Evolutionary conservation across 2,113 vertebrate species (phyloP).

Genomic region (Cacatua alba): DNA sequence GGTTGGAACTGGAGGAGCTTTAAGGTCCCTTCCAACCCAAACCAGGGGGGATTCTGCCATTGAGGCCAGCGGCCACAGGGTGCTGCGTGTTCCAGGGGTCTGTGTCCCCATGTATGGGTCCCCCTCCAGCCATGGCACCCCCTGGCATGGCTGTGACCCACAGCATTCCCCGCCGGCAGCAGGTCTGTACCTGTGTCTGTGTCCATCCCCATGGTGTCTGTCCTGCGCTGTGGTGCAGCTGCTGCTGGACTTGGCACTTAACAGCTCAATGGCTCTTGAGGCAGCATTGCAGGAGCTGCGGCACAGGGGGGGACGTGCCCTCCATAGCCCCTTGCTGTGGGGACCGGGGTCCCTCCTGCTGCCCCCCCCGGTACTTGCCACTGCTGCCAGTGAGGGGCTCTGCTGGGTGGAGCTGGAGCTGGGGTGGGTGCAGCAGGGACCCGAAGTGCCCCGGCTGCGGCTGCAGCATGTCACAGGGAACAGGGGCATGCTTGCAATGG

Average conservation of each 20-base stretch:
- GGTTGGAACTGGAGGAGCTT: too few species aligned
- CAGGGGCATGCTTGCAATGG: too few species aligned
- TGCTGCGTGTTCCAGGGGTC: background rate
- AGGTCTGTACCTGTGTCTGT: too few species aligned
- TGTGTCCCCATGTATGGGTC: background rate
- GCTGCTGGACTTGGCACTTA: background rate
- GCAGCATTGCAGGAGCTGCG: background rate
- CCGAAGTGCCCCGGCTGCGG: fast-evolving
- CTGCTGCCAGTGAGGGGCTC: too few species aligned
- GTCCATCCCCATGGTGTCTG: too few species aligned
- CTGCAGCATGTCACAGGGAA: background rate
- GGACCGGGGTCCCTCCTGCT: background rate
- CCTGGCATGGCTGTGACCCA: background rate
- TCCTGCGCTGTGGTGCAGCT: background rate
- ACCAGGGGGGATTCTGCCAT: background rate
- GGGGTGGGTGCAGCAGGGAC: background rate
- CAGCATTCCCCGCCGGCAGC: background rate
- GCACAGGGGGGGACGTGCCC: background rate
- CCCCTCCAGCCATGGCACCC: background rate
- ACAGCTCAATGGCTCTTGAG: background rate
- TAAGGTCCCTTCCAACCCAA: background rate
- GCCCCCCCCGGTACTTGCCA: fast-evolving
- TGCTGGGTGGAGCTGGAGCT: too few species aligned
- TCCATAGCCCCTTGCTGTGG: fast-evolving
- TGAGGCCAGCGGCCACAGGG: too few species aligned